Evolutionary conservation across 2,888 invertebrate species (phyloP), one percentile per base, ranked within the genome.

Genomic region (Anorthoa munda): DNA sequence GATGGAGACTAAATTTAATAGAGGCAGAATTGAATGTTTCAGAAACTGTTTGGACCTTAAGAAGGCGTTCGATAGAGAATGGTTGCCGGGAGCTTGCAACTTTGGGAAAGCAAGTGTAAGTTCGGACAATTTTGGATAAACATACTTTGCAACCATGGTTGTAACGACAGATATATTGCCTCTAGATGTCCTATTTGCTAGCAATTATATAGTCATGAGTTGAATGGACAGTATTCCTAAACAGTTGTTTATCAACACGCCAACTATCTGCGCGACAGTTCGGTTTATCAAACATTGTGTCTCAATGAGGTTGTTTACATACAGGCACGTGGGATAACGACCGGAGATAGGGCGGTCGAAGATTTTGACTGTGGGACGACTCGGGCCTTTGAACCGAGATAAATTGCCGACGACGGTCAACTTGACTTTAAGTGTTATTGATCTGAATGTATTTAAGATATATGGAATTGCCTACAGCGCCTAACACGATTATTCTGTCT

Each of bases 231-330:
- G 23, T 60, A 63, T 59, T 65, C 31, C 63, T 58, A 66, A 71
- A 74, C 46, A 46, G 67, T 64, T 87, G 82, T 87, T 88, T 87
- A 86, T 83, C 81, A 87, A 82, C 71, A 87, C 70, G 75, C 61
- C 64, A 75, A 79, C 45, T 75, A 50, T 60, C 48, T 66, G 53
- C 59, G 79, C 69, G 75, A 79, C 72, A 65, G 74, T 53, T 75
- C 68, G 71, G 88, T 88, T 87, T 87, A 87, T 87, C 83, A 88
- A 88, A 86, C 83, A 85, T 71, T 63, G 64, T 72, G 66, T 67
- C 74, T 85, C 84, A 86, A 86, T 85, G 82, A 76, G 69, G 67
- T 73, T 91, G 89, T 91, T 91, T 90, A 88, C 87, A 86, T 74
- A 67, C 60, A 69, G 84, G 82, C 91, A 87, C 89, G 90, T 90